Percentiles rank a stretch among this genome's conserved stretches.
Evolutionary conservation across 2,797 vertebrate species (phyloP).

Genomic region (Numenius phaeopus): DNA sequence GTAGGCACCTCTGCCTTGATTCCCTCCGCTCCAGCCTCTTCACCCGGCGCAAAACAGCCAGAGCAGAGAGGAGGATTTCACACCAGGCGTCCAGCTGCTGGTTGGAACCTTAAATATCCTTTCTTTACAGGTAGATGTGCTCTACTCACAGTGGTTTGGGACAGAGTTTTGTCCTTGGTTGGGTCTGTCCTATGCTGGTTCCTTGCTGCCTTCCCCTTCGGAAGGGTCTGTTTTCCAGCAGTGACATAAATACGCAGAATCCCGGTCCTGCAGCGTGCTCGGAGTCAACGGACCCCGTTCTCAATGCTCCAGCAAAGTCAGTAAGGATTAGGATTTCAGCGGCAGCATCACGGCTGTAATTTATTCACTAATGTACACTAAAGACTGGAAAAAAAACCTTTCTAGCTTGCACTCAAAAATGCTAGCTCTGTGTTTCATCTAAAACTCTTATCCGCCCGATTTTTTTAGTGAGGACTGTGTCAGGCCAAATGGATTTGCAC

Average conservation of each 20-base stretch:
- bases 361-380: not conserved
- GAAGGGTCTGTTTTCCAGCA: not conserved
- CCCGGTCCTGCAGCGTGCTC: not conserved
- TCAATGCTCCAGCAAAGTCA: not conserved
- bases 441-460: not conserved
- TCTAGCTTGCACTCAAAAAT: not conserved
- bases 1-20: not conserved
- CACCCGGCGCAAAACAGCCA: not conserved
- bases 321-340: not conserved
- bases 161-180: not conserved
- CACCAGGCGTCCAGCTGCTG: not conserved
- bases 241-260: fast-evolving
- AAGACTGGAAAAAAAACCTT: not conserved
- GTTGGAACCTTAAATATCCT: not conserved
- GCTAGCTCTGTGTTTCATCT: not conserved
- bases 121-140: not conserved
- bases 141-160: not conserved
- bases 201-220: not conserved
- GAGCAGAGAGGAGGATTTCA: not conserved
- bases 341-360: not conserved
- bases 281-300: fast-evolving
- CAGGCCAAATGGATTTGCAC: not conserved
- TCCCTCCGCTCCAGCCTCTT: not conserved
- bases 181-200: not conserved
- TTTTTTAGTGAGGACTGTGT: not conserved